phyloP scores from a whole-genome alignment of 2,797 vertebrate species.

The Helostoma temminkii region DNA sequence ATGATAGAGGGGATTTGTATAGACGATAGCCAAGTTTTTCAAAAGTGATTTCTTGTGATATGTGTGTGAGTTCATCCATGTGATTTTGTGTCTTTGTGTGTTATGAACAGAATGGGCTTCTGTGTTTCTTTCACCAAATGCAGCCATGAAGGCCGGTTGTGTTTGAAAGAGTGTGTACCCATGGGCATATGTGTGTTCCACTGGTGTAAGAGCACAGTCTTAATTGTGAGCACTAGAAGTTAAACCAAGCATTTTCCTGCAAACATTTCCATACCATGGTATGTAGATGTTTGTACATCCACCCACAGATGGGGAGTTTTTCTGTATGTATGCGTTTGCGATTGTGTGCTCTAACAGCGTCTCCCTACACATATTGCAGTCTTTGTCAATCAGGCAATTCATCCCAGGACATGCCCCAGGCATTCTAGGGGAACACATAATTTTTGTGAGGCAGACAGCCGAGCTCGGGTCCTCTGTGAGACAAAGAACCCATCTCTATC shows the following conservation, averaged over 20 bases:
- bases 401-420: conserved; percentile 28
- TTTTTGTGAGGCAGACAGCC: conserved; percentile 21
- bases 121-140: conserved; percentile 31
- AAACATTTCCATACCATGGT: not conserved
- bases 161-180: not conserved
- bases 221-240: not conserved
- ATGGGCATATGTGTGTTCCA: not conserved
- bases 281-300: conserved; percentile 12
- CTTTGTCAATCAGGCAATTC: conserved; percentile 55
- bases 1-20: conserved; percentile 7
- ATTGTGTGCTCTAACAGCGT: not conserved
- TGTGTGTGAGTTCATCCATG: conserved; percentile 60
- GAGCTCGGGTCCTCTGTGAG: conserved; percentile 12
- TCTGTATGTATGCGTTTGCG: not conserved
- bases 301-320: not conserved
- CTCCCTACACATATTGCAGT: conserved; percentile 7
- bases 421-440: conserved; percentile 50
- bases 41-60: conserved; percentile 64
- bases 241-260: not conserved
- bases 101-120: conserved; percentile 32
- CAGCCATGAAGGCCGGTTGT: conserved; percentile 26
- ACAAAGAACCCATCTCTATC: conserved; percentile 29
- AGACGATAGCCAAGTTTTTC: conserved; percentile 39
- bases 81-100: conserved; percentile 52
- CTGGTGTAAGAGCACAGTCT: not conserved